These are phyloP conservation scores for Chaetodon trifasciatus DNA, from an alignment of 2,797 vertebrate species.

Conservation along the genomic window DNA sequence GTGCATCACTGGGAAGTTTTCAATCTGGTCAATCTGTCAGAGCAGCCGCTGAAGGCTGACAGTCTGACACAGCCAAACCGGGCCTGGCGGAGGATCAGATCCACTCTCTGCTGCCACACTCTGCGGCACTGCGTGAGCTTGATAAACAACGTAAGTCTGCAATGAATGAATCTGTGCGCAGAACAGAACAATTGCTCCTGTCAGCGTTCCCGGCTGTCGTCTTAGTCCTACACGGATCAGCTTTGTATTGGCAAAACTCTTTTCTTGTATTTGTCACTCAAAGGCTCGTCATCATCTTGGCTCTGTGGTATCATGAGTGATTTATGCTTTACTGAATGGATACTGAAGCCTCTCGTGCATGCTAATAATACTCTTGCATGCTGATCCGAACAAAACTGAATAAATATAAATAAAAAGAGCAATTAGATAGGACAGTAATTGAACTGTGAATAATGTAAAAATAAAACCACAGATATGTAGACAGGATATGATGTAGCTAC, in stretches of 20 bases:
- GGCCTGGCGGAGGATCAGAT: constrained; percentile 35
- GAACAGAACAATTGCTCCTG: constrained; percentile 18
- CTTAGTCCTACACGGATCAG: neutral
- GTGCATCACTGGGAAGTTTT: constrained; percentile 26
- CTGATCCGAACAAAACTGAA: neutral
- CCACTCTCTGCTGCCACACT: neutral
- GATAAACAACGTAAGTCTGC: constrained; percentile 38
- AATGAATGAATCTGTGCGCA: constrained; percentile 18
- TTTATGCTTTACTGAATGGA: neutral
- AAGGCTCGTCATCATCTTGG: neutral
- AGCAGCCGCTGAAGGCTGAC: neutral
- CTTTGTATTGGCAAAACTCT: constrained; percentile 1
- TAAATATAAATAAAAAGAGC: neutral
- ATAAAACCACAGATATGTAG: neutral
- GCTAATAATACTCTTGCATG: neutral
- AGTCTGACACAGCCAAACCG: constrained; percentile 7
- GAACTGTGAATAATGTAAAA: neutral
- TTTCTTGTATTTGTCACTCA: constrained; percentile 26
- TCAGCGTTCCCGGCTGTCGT: constrained; percentile 15
- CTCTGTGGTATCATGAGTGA: neutral
- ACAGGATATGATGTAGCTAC: too few species aligned
- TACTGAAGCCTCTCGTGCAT: neutral
- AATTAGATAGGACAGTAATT: fast-evolving
- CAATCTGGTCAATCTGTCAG: constrained; percentile 5
- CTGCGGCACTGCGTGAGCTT: constrained; percentile 19